Base-by-base conservation (phyloP, 1,140 invertebrate genomes). In the Leptinotarsa undecemlineata region DNA sequence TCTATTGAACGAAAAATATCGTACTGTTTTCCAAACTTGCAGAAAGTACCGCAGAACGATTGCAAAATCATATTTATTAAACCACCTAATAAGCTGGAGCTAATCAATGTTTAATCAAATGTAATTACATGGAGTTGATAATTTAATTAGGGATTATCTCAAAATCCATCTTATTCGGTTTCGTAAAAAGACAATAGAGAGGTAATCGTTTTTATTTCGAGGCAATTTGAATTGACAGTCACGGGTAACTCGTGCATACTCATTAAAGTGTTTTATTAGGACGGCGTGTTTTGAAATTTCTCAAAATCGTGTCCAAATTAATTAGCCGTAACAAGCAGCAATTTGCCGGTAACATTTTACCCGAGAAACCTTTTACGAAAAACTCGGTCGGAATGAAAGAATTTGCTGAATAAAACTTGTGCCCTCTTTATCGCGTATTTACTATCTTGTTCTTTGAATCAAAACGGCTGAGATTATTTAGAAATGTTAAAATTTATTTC, bases 161-260 rank as follows among this genome's bases (percentile, higher is more conserved):
- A n/a, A 14, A 67, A 67, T 67, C 64, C 33, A 67, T 67, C 64
- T 42, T 42, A 67, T 67, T 67, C 26, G 26, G 64, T 67, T 67
- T 42, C 64, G 64, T 67, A 67, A 67, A 67, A 67, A 67, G 64
- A 67, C 64, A 67, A 67, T 67, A 67, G 64, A 67, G 64, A 67
- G 64, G 64, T 23, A 67, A 17, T 33, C 23, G 64, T 42, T 17
- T 23, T 42, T 26, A 33, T 42, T 67, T 67, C 21, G 23, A 23
- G 23, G 23, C 23, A 67, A 33, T 67, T 67, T 67, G 21, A 26
- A 67, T 42, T 67, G 64, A 67, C 33, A 21, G 64, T 67, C 64
- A 67, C 64, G 64, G 64, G 64, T 21, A 23, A 67, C 33, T 67
- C 64, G 64, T 67, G 64, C 64, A 67, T 67, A 67, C 33, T 67